Conservation (phyloP, 2,888 invertebrate genomes). For the Allygus modestus region DNA sequence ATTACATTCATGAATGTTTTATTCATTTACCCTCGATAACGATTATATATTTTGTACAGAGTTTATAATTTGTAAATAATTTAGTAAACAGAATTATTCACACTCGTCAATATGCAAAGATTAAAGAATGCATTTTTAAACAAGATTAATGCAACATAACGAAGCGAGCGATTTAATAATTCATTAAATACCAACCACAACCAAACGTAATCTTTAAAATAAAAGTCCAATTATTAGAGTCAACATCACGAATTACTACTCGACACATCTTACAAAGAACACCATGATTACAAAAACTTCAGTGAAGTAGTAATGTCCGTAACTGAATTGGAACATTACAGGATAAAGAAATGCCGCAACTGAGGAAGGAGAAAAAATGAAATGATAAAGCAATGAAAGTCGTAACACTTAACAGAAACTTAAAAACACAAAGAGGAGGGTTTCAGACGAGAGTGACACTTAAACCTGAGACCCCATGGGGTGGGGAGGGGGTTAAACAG, state of each 20-base stretch:
- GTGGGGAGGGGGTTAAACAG: conserved; percentile 37
- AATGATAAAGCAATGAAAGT: conserved; percentile 18
- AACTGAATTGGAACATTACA: not conserved
- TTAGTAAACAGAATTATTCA: no score
- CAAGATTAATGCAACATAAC: no score
- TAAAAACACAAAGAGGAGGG: conserved; percentile 49
- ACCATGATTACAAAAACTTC: no score
- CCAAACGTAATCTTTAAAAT: no score
- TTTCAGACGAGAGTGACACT: conserved; percentile 35
- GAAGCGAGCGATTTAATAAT: no score
- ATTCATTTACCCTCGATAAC: not conserved
- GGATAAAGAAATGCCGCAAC: not conserved
- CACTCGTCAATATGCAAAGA: no score
- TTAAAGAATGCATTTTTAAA: no score
- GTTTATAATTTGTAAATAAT: no score
- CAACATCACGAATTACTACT: no score
- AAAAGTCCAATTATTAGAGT: no score
- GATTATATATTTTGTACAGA: no score
- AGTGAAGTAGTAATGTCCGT: not conserved
- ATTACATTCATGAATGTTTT: not conserved
- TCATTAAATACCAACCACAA: no score
- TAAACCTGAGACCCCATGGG: conserved; percentile 42
- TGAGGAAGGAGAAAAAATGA: conserved; percentile 20
- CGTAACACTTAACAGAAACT: conserved; percentile 52
- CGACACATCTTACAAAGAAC: not conserved